These are phyloP conservation scores for Arion vulgaris DNA, from an alignment of 1,140 invertebrate genomes.

Conservation along the genomic window DNA sequence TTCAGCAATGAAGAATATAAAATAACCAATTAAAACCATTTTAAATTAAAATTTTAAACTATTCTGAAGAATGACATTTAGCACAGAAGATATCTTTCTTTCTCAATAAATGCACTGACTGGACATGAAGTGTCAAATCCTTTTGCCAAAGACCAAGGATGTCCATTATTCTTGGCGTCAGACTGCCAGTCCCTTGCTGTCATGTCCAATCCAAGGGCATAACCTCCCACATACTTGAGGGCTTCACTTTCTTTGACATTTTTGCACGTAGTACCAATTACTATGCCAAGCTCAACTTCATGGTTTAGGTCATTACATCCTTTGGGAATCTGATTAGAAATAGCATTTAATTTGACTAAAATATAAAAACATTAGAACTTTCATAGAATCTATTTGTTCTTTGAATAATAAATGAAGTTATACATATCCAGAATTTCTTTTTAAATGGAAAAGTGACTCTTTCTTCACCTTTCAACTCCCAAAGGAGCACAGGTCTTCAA, in stretches of 20 bases:
- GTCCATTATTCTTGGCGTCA: slow-evolving; percentile 78
- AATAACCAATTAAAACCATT: no score
- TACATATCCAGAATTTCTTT: no score
- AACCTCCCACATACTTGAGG: slow-evolving; percentile 80
- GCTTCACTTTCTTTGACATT: slow-evolving; percentile 78
- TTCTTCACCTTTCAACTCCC: no score
- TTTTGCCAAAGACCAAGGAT: slow-evolving; percentile 85
- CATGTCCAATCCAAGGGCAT: slow-evolving; percentile 84
- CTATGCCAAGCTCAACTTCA: slow-evolving; percentile 86
- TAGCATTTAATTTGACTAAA: no score
- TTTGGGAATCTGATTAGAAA: slow-evolving; percentile 57
- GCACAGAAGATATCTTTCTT: no score
- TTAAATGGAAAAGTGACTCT: no score
- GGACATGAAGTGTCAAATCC: slow-evolving; percentile 88
- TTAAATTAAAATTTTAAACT: no score
- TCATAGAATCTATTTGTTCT: no score
- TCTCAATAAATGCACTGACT: slow-evolving; percentile 80
- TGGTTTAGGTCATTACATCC: slow-evolving; percentile 77
- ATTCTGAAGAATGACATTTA: no score
- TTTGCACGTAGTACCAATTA: slow-evolving; percentile 79
- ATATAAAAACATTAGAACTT: no score
- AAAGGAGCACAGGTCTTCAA: no score
- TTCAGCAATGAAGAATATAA: no score
- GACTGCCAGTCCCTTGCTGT: slow-evolving; percentile 78
- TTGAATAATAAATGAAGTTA: background rate